A percentile compares a stretch with the other conserved stretches of the same genome.
Evolutionary conservation across 2,888 invertebrate species (phyloP).

Genomic region (Callinectes sapidus): DNA sequence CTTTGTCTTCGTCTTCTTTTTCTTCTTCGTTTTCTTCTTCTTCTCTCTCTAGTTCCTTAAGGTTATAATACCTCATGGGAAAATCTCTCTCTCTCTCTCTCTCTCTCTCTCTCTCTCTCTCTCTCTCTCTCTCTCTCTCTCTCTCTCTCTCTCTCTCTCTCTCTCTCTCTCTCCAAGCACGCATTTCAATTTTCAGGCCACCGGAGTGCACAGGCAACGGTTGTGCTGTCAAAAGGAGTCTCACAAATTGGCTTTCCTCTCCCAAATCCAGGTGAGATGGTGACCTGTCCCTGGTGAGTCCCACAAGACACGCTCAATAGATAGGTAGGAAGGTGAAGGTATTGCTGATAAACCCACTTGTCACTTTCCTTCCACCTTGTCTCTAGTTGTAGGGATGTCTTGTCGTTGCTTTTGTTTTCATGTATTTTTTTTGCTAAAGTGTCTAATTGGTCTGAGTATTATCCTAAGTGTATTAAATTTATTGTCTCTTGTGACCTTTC

Average conservation of each 20-base stretch:
- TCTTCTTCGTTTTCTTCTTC: too few species aligned
- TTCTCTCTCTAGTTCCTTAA: too few species aligned
- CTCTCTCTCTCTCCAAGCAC: neutral
- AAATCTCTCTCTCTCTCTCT: slow-evolving; percentile 2
- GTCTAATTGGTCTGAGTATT: too few species aligned
- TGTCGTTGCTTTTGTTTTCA: neutral
- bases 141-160: slow-evolving; percentile 1
- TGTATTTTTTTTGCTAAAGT: too few species aligned
- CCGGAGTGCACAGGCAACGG: neutral
- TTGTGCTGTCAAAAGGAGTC: neutral
- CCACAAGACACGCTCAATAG: neutral
- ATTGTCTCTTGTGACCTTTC: too few species aligned
- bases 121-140: slow-evolving; percentile 3
- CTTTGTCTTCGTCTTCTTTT: too few species aligned
- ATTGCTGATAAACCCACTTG: neutral
- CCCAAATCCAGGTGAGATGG: neutral
- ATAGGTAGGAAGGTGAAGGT: too few species aligned
- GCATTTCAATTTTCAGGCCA: slow-evolving; percentile 12
- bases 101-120: slow-evolving; percentile 7
- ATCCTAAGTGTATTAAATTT: too few species aligned
- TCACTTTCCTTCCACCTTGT: neutral
- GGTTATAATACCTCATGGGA: too few species aligned
- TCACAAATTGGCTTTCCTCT: slow-evolving; percentile 6
- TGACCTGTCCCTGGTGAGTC: neutral
- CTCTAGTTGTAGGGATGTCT: neutral